Evolutionary conservation across 2,113 vertebrate genomes (phyloP), one percentile per base, ranked within the genome.

Genomic region (Cyanocitta stelleri): DNA sequence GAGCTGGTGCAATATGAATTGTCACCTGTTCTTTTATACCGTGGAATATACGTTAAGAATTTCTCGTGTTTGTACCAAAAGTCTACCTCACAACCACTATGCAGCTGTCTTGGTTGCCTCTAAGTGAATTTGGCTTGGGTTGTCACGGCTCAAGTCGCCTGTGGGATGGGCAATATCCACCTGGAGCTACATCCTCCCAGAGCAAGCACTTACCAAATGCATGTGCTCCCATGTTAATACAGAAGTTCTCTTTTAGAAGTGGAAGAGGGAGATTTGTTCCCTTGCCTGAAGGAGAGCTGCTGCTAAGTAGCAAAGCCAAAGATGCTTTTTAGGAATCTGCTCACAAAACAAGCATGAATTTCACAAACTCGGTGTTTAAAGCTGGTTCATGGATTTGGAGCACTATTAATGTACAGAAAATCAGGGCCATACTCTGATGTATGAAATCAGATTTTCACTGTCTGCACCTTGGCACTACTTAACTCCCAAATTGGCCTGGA

Each of bases 151-250:
- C 41, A 55, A 13, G 41, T 51, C 1, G 0, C 37, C 37, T 48
- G 55, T 0, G 3, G 20, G 59, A 30, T 5, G 35, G 13, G 11
- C n/a, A 27, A n/a, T 48, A 32, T 24, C 16, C 48, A 29, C 49
- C 48, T 71, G 39, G 29, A 78, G 48, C 48, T 46, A 13, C 46
- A 78, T 49, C 43, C 23, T 48, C 7, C 26, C 4, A 17, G 62
- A 79, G 30, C 8, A 6, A n/a, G 22, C 29, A 3, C 32, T 80
- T 74, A 14, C n/a, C 7, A 2, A 46, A 24, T 71, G 21, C 1
- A 0, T 8, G 14, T 74, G n/a, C 35, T 71, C 29, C 71, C 0
- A 0, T 37, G 41, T 69, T 86, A 39, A 62, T 51, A 3, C 5
- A 77, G 35, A 22, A 24, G 2, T 59, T 78, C 44, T 48, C 5